A percentile compares a stretch with the other conserved stretches of the same genome.
These are phyloP conservation scores for Schizotus pectinicornis DNA, from an alignment of 2,888 invertebrate species.

Conservation along the genomic window DNA sequence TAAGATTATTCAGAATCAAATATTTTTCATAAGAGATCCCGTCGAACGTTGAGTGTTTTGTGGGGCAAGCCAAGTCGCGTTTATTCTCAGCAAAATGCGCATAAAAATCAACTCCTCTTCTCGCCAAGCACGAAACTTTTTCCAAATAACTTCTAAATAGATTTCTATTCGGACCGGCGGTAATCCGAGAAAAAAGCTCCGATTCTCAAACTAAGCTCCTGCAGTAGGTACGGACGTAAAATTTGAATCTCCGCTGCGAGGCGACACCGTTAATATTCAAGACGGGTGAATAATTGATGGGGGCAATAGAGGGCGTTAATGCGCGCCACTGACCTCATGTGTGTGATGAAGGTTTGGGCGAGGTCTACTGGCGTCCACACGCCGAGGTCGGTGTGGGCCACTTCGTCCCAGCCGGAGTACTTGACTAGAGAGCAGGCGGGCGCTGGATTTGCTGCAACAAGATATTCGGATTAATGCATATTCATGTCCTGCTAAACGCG, in stretches of 20 bases:
- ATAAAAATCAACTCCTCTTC: slow-evolving; percentile 6
- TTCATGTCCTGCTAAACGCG: slow-evolving; percentile 35
- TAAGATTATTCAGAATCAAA: too few species aligned
- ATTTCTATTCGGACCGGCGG: not conserved
- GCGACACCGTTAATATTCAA: not conserved
- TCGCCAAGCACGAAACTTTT: slow-evolving; percentile 1
- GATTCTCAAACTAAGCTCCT: not conserved
- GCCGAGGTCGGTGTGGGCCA: slow-evolving; percentile 57
- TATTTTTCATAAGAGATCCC: too few species aligned
- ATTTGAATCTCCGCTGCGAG: not conserved
- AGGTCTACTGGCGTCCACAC: slow-evolving; percentile 60
- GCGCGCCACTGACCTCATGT: slow-evolving; percentile 58
- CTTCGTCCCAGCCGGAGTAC: slow-evolving; percentile 60
- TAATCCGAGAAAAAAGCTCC: slow-evolving; percentile 8
- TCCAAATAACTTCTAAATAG: slow-evolving; percentile 3
- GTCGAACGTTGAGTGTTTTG: too few species aligned
- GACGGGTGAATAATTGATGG: not conserved
- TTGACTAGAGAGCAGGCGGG: slow-evolving; percentile 60
- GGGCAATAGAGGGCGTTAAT: not conserved
- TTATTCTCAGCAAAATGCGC: not conserved
- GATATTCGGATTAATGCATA: slow-evolving; percentile 39
- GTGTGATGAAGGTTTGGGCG: slow-evolving; percentile 60
- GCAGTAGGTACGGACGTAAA: not conserved
- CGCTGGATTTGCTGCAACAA: slow-evolving; percentile 59
- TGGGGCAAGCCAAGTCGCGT: too few species aligned